phyloP scores from a whole-genome alignment of 2,113 vertebrate species.

The Arenaria interpres region DNA sequence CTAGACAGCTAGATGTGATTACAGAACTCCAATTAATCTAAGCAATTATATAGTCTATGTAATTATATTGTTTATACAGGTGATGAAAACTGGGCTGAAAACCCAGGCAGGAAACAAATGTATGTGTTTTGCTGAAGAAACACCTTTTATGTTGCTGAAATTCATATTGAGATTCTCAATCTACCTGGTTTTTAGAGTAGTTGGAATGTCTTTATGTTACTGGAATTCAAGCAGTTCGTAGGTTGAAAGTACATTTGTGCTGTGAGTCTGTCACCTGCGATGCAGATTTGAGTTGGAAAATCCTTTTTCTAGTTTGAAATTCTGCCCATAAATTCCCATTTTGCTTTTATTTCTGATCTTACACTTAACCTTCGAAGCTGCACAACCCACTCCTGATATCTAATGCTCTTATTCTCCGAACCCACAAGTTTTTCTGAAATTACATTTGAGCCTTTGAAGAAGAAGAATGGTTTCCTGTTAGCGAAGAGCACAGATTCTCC shows the following conservation, averaged over 20 bases:
- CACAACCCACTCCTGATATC: not conserved
- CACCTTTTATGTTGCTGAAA: not conserved
- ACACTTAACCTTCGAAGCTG: not conserved
- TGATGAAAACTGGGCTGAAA: not conserved
- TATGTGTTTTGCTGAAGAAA: not conserved
- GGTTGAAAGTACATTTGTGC: not conserved
- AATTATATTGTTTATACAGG: not conserved
- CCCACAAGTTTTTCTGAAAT: not conserved
- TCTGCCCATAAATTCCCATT: not conserved
- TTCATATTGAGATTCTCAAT: not conserved
- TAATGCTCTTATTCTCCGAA: not conserved
- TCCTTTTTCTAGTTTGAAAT: not conserved
- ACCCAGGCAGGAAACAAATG: not conserved
- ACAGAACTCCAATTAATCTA: not conserved
- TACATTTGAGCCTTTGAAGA: not conserved
- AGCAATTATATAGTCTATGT: not conserved
- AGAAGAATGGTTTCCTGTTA: not conserved
- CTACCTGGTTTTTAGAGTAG: not conserved
- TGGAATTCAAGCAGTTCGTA: not conserved
- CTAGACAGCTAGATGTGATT: not conserved
- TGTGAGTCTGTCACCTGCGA: not conserved
- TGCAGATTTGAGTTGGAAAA: not conserved
- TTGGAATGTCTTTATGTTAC: not conserved
- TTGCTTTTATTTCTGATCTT: conserved; percentile 16
- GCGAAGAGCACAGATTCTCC: not conserved